Conservation (phyloP, 2,113 vertebrate genomes). For the Aphelocoma coerulescens region DNA sequence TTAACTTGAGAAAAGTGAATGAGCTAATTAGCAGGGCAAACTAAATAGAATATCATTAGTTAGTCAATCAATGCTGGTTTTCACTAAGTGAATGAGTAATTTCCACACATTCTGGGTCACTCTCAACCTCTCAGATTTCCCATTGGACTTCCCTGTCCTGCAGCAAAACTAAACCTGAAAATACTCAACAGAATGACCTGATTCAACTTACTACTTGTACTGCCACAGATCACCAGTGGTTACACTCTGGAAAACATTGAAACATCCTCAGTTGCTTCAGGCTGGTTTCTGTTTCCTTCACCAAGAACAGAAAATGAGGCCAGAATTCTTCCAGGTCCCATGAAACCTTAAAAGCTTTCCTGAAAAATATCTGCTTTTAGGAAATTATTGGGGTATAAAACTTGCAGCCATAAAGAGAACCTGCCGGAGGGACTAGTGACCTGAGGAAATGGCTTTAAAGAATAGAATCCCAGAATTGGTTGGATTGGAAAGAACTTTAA, state of each 20-base stretch:
- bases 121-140: neutral
- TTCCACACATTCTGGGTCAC: neutral
- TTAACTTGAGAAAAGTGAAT: conserved; percentile 26
- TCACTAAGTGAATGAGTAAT: conserved; percentile 10
- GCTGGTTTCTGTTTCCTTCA: neutral
- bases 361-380: neutral
- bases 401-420: neutral
- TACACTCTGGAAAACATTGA: neutral
- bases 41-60: conserved; percentile 35
- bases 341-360: neutral
- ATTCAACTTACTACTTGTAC: neutral
- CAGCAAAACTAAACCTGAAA: neutral
- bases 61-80: conserved; percentile 39
- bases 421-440: neutral
- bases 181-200: neutral
- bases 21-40: conserved; percentile 53
- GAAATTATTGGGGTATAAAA: neutral
- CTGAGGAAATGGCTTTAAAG: neutral
- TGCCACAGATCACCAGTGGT: neutral
- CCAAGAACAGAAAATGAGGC: neutral
- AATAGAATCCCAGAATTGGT: neutral
- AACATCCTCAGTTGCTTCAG: neutral
- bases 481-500: neutral
- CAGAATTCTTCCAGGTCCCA: neutral
- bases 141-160: neutral